Percentiles rank a stretch among this genome's conserved stretches.
These are phyloP conservation scores for Gavialis gangeticus DNA, from an alignment of 2,113 vertebrate genomes.

Conservation along the genomic window DNA sequence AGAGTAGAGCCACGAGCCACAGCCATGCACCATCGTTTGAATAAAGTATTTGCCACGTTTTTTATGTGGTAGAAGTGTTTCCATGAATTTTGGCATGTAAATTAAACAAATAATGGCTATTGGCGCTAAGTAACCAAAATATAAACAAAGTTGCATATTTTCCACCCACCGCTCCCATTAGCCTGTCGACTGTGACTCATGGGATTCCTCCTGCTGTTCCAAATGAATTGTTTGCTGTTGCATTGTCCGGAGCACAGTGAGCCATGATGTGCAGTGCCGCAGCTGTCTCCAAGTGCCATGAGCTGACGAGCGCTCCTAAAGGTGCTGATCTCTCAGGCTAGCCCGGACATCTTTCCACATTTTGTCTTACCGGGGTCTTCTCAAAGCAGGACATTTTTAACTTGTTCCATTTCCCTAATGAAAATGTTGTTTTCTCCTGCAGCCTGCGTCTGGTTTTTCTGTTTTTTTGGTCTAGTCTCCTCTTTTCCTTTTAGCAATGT, in stretches of 20 bases:
- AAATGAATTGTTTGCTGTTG: not conserved
- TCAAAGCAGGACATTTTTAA: not conserved
- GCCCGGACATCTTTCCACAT: not conserved
- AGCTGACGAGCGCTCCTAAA: not conserved
- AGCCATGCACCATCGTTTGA: not conserved
- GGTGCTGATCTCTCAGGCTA: not conserved
- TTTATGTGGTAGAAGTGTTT: not conserved
- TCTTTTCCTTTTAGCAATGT: not conserved
- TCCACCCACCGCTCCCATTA: not conserved
- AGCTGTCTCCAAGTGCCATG: not conserved
- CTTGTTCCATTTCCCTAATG: not conserved
- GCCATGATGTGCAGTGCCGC: not conserved
- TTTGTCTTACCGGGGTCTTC: not conserved
- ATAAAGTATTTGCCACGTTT: not conserved
- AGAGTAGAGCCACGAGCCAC: conserved; percentile 6
- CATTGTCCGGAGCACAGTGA: not conserved
- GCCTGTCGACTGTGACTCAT: not conserved
- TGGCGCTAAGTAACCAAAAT: conserved; percentile 13
- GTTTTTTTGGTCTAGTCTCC: not conserved
- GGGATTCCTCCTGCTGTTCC: conserved; percentile 5
- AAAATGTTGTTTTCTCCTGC: not conserved
- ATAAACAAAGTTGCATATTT: not conserved
- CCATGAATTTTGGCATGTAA: not conserved
- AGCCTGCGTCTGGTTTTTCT: not conserved
- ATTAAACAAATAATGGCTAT: not conserved